Base-by-base conservation (phyloP, 2,113 vertebrate genomes). In the Macrotis lagotis region DNA sequence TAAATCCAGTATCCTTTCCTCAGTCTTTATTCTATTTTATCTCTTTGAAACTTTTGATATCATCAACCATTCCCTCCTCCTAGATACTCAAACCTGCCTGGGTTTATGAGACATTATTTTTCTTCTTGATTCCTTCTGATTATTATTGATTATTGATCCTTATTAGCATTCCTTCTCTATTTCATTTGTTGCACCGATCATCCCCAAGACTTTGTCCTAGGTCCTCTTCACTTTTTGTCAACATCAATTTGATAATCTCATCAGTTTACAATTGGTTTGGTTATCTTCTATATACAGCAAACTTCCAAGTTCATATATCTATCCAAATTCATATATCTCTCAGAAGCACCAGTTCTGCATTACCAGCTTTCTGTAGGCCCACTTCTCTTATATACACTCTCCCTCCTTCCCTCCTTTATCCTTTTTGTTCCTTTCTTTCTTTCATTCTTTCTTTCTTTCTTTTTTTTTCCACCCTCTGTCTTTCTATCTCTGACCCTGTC, bases 401-500 rank as follows among this genome's bases (percentile, higher is more conserved):
- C 14, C n/a, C 14, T 16, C 37, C 37, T 44, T 44, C 44, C 5
- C 16, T 74, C 5, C 16, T 74, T 37, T 74, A n/a, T 74, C 14
- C 37, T 6, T n/a, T n/a, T 53, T 25, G 25, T 8, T 53, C 25
- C 8, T 53, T 51, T 59, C 59, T 3, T n/a, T 16, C 31, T 3
- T 66, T 74, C 59, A 12, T 5, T 74, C 37, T 37, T 37, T 6
- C 25, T 37, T 55, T 26, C 28, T 37, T 5, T 66, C 10, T 12
- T 3, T 66, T 4, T 3, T 3, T 37, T 2, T 9, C 2, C 3
- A 4, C 6, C 28, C 19, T 28, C 7, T 26, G 7, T 66, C 2
- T 37, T 1, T 66, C 55, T 37, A 3, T 37, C 11, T 66, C 11
- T 37, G 3, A 6, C 24, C 25, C 22, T 52, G 2, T 52, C 51